These are phyloP conservation scores for Spea hammondii DNA, from an alignment of 2,797 vertebrate species.

Conservation along the genomic window DNA sequence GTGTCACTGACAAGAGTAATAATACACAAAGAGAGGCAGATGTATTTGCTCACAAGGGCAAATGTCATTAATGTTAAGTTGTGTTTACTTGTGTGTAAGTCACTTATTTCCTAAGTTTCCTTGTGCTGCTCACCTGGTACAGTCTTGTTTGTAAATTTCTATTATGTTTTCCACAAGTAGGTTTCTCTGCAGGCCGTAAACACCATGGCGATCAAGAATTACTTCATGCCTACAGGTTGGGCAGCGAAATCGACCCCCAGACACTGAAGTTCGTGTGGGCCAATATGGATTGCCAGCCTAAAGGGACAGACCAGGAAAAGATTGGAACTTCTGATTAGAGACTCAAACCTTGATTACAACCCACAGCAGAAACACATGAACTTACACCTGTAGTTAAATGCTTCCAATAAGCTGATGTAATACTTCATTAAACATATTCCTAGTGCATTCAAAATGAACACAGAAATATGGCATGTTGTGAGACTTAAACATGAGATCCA, in stretches of 20 bases:
- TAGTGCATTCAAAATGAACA: too few relatives aligned
- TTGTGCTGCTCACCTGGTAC: slow-evolving; percentile 67
- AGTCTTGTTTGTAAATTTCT: slow-evolving; percentile 94
- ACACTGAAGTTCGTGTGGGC: slow-evolving; percentile 69
- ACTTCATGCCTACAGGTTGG: slow-evolving; percentile 96
- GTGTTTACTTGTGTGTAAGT: not conserved
- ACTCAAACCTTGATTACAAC: not conserved
- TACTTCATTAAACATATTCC: too few relatives aligned
- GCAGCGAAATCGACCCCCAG: slow-evolving; percentile 91
- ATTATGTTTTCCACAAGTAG: slow-evolving; percentile 96
- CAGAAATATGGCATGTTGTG: too few relatives aligned
- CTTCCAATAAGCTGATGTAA: too few relatives aligned
- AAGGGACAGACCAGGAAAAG: not conserved
- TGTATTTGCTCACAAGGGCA: not conserved
- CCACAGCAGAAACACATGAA: too few relatives aligned
- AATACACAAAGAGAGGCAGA: not conserved
- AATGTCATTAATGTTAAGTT: not conserved
- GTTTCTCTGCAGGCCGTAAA: slow-evolving; percentile 93
- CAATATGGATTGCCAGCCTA: slow-evolving; percentile 77
- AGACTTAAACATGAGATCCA: too few relatives aligned
- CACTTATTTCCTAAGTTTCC: too few relatives aligned
- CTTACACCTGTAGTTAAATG: too few relatives aligned
- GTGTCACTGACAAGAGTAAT: not conserved
- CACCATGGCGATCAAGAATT: slow-evolving; percentile 91
- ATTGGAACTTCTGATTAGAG: not conserved